Conservation (phyloP, 2,113 vertebrate genomes). For the Galbula dea region DNA sequence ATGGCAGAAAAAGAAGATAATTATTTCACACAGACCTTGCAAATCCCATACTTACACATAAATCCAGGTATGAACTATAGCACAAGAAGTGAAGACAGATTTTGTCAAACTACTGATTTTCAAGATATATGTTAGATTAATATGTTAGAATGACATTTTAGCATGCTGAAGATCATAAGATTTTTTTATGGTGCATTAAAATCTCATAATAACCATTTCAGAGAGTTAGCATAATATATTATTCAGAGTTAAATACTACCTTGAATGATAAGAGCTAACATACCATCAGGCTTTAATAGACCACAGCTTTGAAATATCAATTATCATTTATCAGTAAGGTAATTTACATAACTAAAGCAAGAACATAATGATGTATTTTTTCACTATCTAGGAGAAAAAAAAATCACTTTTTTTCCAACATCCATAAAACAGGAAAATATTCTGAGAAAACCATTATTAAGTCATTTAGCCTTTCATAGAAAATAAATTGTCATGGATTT, state of each 20-base stretch:
- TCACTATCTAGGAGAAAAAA: neutral
- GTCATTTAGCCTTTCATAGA: slow-evolving; percentile 33
- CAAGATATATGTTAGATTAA: neutral
- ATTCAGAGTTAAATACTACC: slow-evolving; percentile 54
- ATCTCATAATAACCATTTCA: slow-evolving; percentile 38
- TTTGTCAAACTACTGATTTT: slow-evolving; percentile 1
- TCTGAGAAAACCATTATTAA: neutral
- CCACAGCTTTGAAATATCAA: slow-evolving; percentile 50
- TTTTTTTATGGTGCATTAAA: slow-evolving; percentile 54
- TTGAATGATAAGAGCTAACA: slow-evolving; percentile 53
- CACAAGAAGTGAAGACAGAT: neutral
- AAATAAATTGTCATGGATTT: slow-evolving; percentile 19
- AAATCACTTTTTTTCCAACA: neutral
- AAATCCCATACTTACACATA: neutral
- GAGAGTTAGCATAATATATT: slow-evolving; percentile 44
- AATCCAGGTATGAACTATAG: neutral
- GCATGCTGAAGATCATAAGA: slow-evolving; percentile 23
- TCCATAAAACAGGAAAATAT: neutral
- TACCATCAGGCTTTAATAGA: slow-evolving; percentile 26
- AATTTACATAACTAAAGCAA: slow-evolving; percentile 34
- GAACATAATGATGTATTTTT: slow-evolving; percentile 37
- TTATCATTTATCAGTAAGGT: slow-evolving; percentile 51
- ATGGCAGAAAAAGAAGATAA: neutral
- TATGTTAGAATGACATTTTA: slow-evolving; percentile 11
- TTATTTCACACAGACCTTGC: neutral